A percentile compares a stretch with the other conserved stretches of the same genome.
phyloP scores from a whole-genome alignment of 2,113 vertebrate genomes.

The Nycticebus coucang region DNA sequence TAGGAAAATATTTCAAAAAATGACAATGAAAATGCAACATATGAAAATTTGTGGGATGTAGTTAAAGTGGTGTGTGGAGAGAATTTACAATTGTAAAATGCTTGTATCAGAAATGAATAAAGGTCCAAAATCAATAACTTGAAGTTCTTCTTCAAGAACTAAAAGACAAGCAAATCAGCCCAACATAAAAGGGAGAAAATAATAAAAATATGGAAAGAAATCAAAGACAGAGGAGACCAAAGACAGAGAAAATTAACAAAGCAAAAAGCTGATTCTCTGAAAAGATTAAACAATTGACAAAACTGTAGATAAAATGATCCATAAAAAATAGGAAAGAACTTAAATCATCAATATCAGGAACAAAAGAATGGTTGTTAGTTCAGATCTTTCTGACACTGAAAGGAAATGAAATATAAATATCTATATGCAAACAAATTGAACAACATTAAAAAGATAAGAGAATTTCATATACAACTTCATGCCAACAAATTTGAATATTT shows the following conservation, averaged over 20 bases:
- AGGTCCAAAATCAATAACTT: neutral
- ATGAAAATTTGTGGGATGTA: neutral
- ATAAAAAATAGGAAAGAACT: neutral
- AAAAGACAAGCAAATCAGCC: neutral
- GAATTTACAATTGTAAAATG: neutral
- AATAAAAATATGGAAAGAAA: neutral
- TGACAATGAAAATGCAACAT: rapidly evolving
- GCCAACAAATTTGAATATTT: neutral
- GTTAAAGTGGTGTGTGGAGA: rapidly evolving
- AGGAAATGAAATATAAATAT: neutral
- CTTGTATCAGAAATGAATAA: neutral
- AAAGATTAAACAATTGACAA: neutral
- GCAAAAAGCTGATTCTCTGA: neutral
- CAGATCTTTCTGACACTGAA: neutral
- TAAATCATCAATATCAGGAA: rapidly evolving
- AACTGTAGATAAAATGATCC: neutral
- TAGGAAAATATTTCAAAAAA: neutral
- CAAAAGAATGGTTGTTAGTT: rapidly evolving
- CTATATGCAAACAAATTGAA: neutral
- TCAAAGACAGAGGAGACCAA: neutral
- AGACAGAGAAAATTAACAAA: neutral
- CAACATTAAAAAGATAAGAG: neutral
- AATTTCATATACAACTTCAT: rapidly evolving
- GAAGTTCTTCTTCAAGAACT: neutral
- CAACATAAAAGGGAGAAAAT: neutral